Evolutionary conservation across 2,113 vertebrate species (phyloP), one percentile per base, ranked within the genome.

Genomic region (Strix aluco): DNA sequence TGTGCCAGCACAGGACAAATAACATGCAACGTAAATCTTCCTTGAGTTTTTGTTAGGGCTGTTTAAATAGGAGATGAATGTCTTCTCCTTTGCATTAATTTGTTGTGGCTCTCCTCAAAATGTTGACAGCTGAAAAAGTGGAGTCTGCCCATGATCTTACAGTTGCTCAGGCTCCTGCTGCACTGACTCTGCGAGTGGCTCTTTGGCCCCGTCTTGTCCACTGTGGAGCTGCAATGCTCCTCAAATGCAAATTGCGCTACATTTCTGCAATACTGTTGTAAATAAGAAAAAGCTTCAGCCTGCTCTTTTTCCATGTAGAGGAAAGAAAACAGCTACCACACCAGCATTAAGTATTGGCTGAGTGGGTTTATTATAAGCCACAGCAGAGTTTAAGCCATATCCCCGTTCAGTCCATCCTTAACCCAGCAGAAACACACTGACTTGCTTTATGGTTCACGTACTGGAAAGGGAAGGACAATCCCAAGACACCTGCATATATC

Each of bases 1-100:
- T 2, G 59, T 72, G 57, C 73, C 69, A 69, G 83, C 52, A 17
- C 84, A 44, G 75, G 51, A 21, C 81, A 74, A 74, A 61, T 10
- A 51, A 23, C 65, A 19, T 0, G 3, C 13, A 1, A 15, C 61
- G 15, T 55, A 25, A 84, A 75, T 67, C 78, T 75, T 66, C 55
- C 83, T 29, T 7, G 47, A 22, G 47, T 63, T 95, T 81, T 91
- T 40, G 61, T 47, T 71, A 62, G 77, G 77, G 91, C 65, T 89
- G 51, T 84, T 91, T 47, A 38, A 67, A 49, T 13, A n/a, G 77
- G 84, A 86, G 83, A 87, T 89, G 66, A 55, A 85, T 95, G 86
- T 84, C 77, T 84, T 71, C 55, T 71, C 55, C 42, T 81, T 46
- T 15, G 67, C 38, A 9, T 83, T 81, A 26, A 3, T 15, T 57